Base-by-base conservation (phyloP, 2,113 vertebrate species). In the Limnothrissa miodon region DNA sequence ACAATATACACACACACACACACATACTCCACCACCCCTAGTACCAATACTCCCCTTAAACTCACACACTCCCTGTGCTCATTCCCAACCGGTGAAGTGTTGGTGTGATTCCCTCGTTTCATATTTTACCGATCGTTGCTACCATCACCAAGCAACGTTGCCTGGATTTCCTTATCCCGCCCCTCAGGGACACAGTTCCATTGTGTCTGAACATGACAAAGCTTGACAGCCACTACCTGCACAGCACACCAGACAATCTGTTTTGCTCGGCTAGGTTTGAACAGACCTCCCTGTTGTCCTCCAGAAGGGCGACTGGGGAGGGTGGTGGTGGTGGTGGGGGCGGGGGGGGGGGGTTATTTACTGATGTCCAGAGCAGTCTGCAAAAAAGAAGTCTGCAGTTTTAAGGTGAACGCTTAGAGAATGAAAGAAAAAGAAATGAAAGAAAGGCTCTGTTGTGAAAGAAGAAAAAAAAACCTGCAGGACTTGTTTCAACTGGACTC, bases 111-210 rank as follows among this genome's bases (percentile, higher is more conserved):
- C 59, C 59, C 39, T 79, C 44, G 33, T 79, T 81, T 83, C 79
- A 85, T 83, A 82, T 83, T 81, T 85, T 29, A 87, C 80, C 4
- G 4, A 66, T 70, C 81, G 39, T 36, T 36, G 45, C 29, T n/a
- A 78, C 19, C 53, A 78, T 81, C 80, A 74, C 45, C 83, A 17
- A 84, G 83, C 84, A 87, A 83, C 39, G 11, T 0, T 4, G 21
- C 51, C 36, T 82, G 74, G 78, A 87, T 46, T 83, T 82, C 78
- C 81, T 83, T 83, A 83, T 83, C 44, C 33, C n/a, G 1, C 44
- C 79, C 66, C 33, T 10, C 42, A 7, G 56, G 82, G 23, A 39
- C 82, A 70, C 62, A 51, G 66, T 39, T 44, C 78, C n/a, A 51
- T 53, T 56, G 53, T 81, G 66, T 84, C 45, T 48, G 83, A 81